A percentile compares a stretch with the other conserved stretches of the same genome.
Conservation (phyloP, 1,140 invertebrate species). For the Drosophila equinoxialis region DNA sequence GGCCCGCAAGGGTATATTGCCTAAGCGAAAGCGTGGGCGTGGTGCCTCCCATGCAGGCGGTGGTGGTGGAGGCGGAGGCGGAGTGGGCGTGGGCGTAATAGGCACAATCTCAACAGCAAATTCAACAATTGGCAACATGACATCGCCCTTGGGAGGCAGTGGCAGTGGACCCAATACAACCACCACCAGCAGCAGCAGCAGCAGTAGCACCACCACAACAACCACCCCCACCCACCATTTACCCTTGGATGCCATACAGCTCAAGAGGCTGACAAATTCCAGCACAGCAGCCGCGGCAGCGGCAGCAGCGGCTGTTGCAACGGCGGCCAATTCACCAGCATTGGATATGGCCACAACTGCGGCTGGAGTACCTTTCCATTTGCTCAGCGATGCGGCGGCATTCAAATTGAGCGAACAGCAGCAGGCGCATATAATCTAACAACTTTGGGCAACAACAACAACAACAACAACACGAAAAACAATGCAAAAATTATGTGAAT, state of each 20-base stretch:
- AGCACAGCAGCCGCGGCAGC: conserved; percentile 26
- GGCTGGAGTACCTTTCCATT: conserved; percentile 89
- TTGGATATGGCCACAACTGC: conserved; percentile 83
- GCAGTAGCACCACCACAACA: conserved; percentile 23
- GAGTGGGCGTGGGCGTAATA: not conserved
- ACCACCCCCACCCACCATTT: conserved; percentile 43
- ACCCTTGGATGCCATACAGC: conserved; percentile 50
- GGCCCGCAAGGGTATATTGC: conserved; percentile 91
- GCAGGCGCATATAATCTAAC: conserved; percentile 72
- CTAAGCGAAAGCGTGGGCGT: conserved; percentile 88
- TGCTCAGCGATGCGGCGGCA: conserved; percentile 85
- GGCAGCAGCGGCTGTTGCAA: conserved; percentile 27
- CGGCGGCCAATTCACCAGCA: conserved; percentile 32
- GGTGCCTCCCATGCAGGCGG: conserved; percentile 79
- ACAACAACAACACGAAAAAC: not conserved
- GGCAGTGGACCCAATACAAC: conserved; percentile 56
- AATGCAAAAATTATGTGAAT: conserved; percentile 23
- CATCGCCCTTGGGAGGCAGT: not conserved
- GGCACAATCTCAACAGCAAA: conserved; percentile 56
- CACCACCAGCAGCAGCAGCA: conserved; percentile 15
- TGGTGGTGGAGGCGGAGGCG: not conserved
- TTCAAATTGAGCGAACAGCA: conserved; percentile 67
- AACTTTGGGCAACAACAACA: conserved; percentile 16
- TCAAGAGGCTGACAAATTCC: conserved; percentile 48
- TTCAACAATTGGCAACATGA: conserved; percentile 14